These are phyloP conservation scores for Phthorimaea operculella DNA, from an alignment of 1,140 invertebrate species.

Conservation along the genomic window DNA sequence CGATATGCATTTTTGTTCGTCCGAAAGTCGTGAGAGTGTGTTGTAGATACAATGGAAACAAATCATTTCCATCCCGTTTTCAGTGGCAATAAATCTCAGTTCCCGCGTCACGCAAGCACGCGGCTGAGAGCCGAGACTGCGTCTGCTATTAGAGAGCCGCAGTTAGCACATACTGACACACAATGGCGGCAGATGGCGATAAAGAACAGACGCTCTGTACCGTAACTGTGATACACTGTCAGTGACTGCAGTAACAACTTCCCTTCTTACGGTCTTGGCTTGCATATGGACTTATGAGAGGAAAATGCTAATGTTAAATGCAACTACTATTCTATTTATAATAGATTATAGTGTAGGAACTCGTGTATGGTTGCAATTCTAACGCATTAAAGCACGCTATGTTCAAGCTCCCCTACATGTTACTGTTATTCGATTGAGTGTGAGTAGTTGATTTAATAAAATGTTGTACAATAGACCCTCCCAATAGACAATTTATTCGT, in stretches of 20 bases:
- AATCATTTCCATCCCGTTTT: constrained; percentile 3
- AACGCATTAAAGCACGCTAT: no score
- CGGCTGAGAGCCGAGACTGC: background rate
- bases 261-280: constrained; percentile 8
- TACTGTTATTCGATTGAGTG: no score
- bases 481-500: background rate
- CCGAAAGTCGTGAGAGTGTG: background rate
- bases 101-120: constrained; percentile 4
- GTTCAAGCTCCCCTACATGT: no score
- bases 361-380: no score
- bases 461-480: background rate
- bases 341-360: no score
- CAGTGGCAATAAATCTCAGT: background rate
- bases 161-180: constrained; percentile 8
- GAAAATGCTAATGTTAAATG: background rate
- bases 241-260: constrained; percentile 12
- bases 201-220: constrained; percentile 15
- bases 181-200: constrained; percentile 13
- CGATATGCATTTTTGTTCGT: constrained; percentile 4
- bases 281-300: constrained; percentile 4
- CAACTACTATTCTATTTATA: no score
- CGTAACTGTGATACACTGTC: constrained; percentile 15
- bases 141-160: background rate
- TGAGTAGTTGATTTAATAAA: background rate
- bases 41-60: background rate